These are phyloP conservation scores for Oryzias melastigma DNA, from an alignment of 2,113 vertebrate genomes.

Conservation along the genomic window DNA sequence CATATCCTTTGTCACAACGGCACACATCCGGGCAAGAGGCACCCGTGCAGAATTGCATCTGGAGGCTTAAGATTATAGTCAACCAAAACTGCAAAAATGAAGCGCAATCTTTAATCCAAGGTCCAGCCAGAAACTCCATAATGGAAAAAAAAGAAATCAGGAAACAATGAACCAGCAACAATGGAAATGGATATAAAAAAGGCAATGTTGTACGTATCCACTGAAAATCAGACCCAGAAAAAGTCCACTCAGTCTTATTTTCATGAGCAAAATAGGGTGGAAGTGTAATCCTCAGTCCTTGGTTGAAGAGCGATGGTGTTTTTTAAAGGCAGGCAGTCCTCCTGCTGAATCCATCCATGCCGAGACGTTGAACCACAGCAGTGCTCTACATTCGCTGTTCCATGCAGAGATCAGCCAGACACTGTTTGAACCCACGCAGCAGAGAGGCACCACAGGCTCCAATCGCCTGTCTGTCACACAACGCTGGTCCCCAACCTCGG, in stretches of 20 bases:
- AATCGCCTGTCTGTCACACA: conserved; percentile 71
- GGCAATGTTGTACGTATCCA: conserved; percentile 68
- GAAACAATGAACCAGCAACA: too few relatives aligned
- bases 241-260: conserved; percentile 70
- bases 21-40: conserved; percentile 89
- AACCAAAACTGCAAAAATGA: conserved; percentile 88
- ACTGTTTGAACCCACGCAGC: conserved; percentile 65
- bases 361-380: conserved; percentile 73
- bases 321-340: conserved; percentile 75
- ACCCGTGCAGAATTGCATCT: conserved; percentile 81
- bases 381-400: conserved; percentile 71
- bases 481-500: conserved; percentile 69
- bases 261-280: conserved; percentile 48
- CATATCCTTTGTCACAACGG: conserved; percentile 91
- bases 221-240: conserved; percentile 46
- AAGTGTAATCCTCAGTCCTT: conserved; percentile 73
- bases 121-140: conserved; percentile 88
- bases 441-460: conserved; percentile 58
- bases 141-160: conserved; percentile 62
- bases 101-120: conserved; percentile 87
- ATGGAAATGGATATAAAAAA: conserved; percentile 44
- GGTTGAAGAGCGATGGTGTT: conserved; percentile 68
- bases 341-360: conserved; percentile 81
- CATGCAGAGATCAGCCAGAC: conserved; percentile 66
- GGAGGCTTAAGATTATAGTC: conserved; percentile 87